A percentile compares a stretch with the other conserved stretches of the same genome.
phyloP scores from a whole-genome alignment of 2,113 vertebrate species.

The Saccopteryx bilineata region DNA sequence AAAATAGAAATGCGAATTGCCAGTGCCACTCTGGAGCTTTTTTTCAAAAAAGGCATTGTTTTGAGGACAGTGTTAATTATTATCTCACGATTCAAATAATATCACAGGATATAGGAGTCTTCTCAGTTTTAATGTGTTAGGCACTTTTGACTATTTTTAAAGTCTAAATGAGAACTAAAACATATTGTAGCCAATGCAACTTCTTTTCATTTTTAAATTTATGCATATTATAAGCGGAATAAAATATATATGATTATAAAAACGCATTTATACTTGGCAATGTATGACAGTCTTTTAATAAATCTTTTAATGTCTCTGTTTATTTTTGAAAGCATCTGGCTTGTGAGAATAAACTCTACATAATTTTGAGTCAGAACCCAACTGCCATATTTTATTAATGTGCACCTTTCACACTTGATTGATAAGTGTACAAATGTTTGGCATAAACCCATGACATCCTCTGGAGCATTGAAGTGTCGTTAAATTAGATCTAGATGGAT shows the following conservation, averaged over 20 bases:
- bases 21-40: background rate
- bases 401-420: background rate
- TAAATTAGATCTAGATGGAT: background rate
- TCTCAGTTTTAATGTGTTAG: constrained; percentile 22
- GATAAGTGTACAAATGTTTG: background rate
- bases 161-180: constrained; percentile 66
- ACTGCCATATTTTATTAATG: constrained; percentile 60
- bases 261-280: constrained; percentile 80
- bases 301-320: constrained; percentile 73
- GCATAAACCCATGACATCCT: background rate
- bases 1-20: constrained; percentile 56
- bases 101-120: background rate
- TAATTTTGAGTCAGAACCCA: constrained; percentile 64
- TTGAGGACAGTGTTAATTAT: background rate
- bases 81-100: background rate
- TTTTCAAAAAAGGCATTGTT: constrained; percentile 26
- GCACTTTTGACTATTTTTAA: constrained; percentile 67
- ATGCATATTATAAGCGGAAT: constrained; percentile 74
- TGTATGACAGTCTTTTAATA: constrained; percentile 62
- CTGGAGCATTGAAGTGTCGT: background rate
- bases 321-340: constrained; percentile 73
- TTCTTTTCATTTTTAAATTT: constrained; percentile 75
- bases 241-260: constrained; percentile 74
- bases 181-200: constrained; percentile 65
- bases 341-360: constrained; percentile 65